phyloP scores from a whole-genome alignment of 2,797 vertebrate species.

The Phalloptychus januarius region DNA sequence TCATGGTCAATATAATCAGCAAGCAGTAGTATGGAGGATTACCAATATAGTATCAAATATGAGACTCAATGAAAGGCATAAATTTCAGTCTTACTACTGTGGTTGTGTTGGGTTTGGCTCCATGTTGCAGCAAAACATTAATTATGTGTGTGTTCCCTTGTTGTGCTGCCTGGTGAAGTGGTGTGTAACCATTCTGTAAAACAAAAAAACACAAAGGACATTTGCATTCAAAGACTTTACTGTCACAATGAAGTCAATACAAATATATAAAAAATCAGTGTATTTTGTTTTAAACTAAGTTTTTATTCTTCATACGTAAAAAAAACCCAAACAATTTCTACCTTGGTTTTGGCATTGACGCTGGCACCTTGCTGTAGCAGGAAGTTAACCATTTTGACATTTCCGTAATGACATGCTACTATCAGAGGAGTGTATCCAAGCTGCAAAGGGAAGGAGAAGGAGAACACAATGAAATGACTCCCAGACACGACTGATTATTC shows the following conservation, averaged over 20 bases:
- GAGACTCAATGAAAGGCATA: neutral
- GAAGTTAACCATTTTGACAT: conserved; percentile 95
- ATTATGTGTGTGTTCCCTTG: conserved; percentile 87
- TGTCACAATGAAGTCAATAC: neutral
- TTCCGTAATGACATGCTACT: conserved; percentile 98
- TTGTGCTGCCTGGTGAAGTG: conserved; percentile 96
- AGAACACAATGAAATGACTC: neutral
- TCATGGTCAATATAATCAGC: too few species aligned
- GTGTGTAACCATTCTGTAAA: conserved; percentile 90
- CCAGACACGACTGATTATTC: neutral
- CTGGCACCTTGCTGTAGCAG: conserved; percentile 91
- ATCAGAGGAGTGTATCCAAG: conserved; percentile 96
- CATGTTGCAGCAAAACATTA: conserved; percentile 88
- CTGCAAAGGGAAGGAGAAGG: conserved; percentile 66
- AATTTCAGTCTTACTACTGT: conserved; percentile 85
- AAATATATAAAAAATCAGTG: neutral
- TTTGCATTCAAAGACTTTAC: neutral
- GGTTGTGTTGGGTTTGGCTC: conserved; percentile 91
- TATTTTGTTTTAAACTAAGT: neutral
- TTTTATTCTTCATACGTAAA: neutral
- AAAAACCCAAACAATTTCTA: conserved; percentile 59
- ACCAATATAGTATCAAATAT: neutral
- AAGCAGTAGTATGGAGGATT: too few species aligned
- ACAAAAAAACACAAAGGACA: neutral
- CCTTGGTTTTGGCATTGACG: conserved; percentile 92